Percentiles rank a stretch among this genome's conserved stretches.
Evolutionary conservation across 2,888 invertebrate species (phyloP).

Genomic region (Coecobrya sp.): DNA sequence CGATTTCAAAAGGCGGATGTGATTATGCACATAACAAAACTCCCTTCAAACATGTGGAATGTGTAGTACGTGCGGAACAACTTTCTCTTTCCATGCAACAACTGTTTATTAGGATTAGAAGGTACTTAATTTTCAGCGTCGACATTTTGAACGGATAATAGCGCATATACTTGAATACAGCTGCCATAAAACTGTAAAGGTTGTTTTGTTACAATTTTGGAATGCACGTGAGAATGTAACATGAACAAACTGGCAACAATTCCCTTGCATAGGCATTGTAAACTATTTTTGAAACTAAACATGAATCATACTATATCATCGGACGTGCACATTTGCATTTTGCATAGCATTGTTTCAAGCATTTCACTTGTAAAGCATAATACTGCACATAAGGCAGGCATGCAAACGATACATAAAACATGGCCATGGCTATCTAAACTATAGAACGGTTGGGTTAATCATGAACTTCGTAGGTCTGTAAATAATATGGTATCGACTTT

Average conservation of each 20-base stretch:
- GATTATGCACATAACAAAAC: slow-evolving; percentile 50
- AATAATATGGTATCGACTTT: too few relatives aligned
- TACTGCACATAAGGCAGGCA: too few relatives aligned
- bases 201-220: slow-evolving; percentile 35
- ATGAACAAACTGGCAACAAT: neutral
- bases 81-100: slow-evolving; percentile 68
- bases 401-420: too few relatives aligned
- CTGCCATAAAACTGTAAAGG: slow-evolving; percentile 57
- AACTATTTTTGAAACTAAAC: slow-evolving; percentile 1
- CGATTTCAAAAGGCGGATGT: slow-evolving; percentile 70
- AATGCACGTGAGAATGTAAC: neutral
- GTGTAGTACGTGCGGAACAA: slow-evolving; percentile 40
- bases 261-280: neutral
- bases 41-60: neutral
- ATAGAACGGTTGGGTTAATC: too few relatives aligned
- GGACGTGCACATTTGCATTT: neutral
- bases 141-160: neutral
- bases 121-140: neutral
- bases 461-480: too few relatives aligned
- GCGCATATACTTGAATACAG: neutral
- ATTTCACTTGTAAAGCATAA: too few relatives aligned
- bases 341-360: too few relatives aligned
- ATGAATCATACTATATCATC: too few relatives aligned
- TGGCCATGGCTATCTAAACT: too few relatives aligned
- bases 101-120: slow-evolving; percentile 19